Evolutionary conservation across 2,888 invertebrate species (phyloP), one percentile per base, ranked within the genome.

Genomic region (Ectemnius continuus): DNA sequence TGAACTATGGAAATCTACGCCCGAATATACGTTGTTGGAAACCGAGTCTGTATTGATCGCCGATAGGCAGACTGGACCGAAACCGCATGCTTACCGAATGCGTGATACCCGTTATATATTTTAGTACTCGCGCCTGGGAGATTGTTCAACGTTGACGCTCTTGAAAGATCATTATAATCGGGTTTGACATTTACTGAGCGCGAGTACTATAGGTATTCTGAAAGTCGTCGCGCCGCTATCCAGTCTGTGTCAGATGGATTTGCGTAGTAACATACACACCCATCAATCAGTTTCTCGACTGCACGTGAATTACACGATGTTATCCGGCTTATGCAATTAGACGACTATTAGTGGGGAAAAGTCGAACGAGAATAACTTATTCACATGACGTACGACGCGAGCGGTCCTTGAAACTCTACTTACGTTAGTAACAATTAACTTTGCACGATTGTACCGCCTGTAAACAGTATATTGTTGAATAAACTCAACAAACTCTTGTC

Each of bases 291-390:
- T 26, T 23, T 36, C 20, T 67, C 14, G 56, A 20, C 18, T 52
- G 16, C 36, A 28, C 26, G 26, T 28, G 58, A 57, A 18, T 57
- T 46, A 20, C 26, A 23, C 52, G n/a, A 67, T 8, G 65, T 61
- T 69, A 52, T 64, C 61, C 58, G 6, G 14, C 58, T 73, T 73
- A 62, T 66, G 70, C 67, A 70, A 67, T 70, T 67, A 64, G 13
- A 52, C 4, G 23, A 16, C 23, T 13, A 61, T 58, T 23, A 64
- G 61, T 36, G 67, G 57, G 64, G 70, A 74, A 74, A 70, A 65
- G 36, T 45, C 47, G n/a, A 67, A 48, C 62, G 20, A 58, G 61
- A 75, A 75, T 71, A 67, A 75, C 65, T 64, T 75, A 68, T 65
- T 23, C 36, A 26, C 52, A 8, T 18, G 68, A 58, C 16, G 57